Evolutionary conservation across 2,888 invertebrate genomes (phyloP).

Genomic region (Agriopis leucophaearia): DNA sequence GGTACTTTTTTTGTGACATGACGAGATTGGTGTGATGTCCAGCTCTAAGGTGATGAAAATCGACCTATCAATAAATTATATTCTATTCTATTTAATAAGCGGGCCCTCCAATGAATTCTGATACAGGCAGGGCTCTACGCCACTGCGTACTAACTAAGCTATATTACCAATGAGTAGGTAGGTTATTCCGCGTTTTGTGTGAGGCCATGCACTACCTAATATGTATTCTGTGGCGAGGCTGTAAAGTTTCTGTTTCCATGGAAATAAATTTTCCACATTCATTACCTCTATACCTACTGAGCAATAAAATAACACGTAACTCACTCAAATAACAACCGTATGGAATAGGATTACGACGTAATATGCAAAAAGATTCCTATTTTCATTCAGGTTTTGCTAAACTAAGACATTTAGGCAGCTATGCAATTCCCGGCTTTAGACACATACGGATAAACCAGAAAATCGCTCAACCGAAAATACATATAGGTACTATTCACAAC

Average conservation of each 20-base stretch:
- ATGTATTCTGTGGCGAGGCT: no score
- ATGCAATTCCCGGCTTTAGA: not conserved
- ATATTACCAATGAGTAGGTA: no score
- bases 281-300: conserved; percentile 9
- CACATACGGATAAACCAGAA: not conserved
- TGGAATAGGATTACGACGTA: not conserved
- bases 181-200: no score
- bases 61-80: no score
- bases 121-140: no score
- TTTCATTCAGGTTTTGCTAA: not conserved
- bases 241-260: conserved; percentile 17
- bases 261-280: conserved; percentile 28
- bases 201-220: no score
- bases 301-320: not conserved
- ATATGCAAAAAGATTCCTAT: not conserved
- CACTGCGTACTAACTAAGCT: no score
- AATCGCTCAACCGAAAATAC: conserved; percentile 12
- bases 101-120: no score
- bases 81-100: no score
- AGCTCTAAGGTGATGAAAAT: no score
- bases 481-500: not conserved
- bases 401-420: not conserved
- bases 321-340: conserved; percentile 15
- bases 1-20: no score
- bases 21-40: no score